A percentile compares a stretch with the other conserved stretches of the same genome.
phyloP scores from a whole-genome alignment of 2,888 invertebrate genomes.

The Mechanitis messenoides region DNA sequence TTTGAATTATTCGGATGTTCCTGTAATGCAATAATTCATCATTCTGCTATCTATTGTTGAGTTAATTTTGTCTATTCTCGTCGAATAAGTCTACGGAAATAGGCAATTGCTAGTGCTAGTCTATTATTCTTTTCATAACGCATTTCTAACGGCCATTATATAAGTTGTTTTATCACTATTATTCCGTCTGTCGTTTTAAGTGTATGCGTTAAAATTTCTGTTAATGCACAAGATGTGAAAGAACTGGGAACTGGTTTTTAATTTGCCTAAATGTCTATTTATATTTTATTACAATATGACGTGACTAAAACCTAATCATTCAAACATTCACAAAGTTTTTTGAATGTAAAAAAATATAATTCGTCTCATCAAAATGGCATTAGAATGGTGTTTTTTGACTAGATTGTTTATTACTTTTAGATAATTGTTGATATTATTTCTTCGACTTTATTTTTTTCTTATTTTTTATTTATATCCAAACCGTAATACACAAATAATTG shows the following conservation, averaged over 20 bases:
- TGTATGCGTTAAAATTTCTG: neutral
- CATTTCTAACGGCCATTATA: neutral
- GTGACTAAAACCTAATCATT: constrained; percentile 41
- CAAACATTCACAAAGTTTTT: constrained; percentile 24
- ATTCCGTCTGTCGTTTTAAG: constrained; percentile 36
- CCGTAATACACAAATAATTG: too few species aligned
- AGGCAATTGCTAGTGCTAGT: constrained; percentile 42
- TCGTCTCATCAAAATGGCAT: constrained; percentile 68
- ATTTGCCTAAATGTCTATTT: constrained; percentile 48
- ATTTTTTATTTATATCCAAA: too few species aligned
- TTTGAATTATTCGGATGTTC: constrained; percentile 11
- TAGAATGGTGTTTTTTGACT: constrained; percentile 39
- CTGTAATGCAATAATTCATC: constrained; percentile 23
- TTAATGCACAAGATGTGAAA: constrained; percentile 34
- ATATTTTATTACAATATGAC: constrained; percentile 45
- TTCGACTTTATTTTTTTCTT: too few species aligned
- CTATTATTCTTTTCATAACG: neutral
- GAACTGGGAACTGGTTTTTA: constrained; percentile 35
- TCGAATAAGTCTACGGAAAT: constrained; percentile 63
- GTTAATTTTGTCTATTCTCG: constrained; percentile 59
- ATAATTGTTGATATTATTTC: too few species aligned
- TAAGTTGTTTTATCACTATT: constrained; percentile 27
- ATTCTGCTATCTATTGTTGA: constrained; percentile 55
- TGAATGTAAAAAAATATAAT: constrained; percentile 51
- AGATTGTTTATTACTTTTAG: too few species aligned